These are phyloP conservation scores for Rhadina sibilatrix DNA, from an alignment of 2,113 vertebrate genomes.

Conservation along the genomic window DNA sequence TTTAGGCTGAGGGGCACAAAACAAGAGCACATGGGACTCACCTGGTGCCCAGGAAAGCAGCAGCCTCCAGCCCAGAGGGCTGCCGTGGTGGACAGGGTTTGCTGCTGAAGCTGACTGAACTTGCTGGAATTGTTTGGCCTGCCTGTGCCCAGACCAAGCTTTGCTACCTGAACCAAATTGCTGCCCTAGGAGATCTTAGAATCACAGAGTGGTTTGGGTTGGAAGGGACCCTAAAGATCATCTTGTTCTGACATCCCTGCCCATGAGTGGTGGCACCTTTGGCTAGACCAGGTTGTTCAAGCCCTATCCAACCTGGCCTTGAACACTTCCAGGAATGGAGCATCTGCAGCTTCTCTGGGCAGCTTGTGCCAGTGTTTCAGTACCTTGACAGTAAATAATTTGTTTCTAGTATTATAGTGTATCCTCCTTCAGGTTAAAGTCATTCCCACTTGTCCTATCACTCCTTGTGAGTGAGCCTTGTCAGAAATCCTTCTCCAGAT, in stretches of 20 bases:
- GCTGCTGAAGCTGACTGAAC: rapidly evolving
- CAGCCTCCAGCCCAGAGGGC: rapidly evolving
- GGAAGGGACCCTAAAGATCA: neutral
- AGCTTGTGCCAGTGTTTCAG: neutral
- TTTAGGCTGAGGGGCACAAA: rapidly evolving
- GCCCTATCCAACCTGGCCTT: neutral
- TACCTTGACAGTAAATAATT: neutral
- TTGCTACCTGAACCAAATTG: rapidly evolving
- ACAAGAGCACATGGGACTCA: rapidly evolving
- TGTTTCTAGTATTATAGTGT: neutral
- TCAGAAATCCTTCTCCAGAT: neutral
- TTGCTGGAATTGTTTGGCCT: neutral
- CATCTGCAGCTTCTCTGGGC: neutral
- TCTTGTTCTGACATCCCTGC: rapidly evolving
- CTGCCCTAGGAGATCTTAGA: neutral
- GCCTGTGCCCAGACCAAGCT: no score
- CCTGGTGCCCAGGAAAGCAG: rapidly evolving
- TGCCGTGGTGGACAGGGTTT: rapidly evolving
- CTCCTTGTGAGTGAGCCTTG: neutral
- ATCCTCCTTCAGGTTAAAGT: neutral
- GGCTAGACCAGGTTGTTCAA: neutral
- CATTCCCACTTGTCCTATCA: neutral
- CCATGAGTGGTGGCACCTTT: rapidly evolving
- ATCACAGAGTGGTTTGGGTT: neutral
- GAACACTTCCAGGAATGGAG: neutral